Percentiles rank a stretch among this genome's conserved stretches.
These are phyloP conservation scores for Oceanodroma tethys DNA, from an alignment of 2,113 vertebrate genomes.

Conservation along the genomic window DNA sequence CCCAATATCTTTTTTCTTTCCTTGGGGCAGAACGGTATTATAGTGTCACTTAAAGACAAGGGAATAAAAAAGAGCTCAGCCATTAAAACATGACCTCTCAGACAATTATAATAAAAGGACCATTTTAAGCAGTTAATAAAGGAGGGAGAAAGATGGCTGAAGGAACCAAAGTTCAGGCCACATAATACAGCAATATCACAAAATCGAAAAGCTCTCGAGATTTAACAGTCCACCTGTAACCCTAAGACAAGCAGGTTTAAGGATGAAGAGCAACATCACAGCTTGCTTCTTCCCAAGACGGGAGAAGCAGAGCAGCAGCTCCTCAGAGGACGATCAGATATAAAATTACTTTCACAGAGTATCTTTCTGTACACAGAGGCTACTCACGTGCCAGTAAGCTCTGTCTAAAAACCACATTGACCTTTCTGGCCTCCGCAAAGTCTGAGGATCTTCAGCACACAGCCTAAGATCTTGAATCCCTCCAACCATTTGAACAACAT, in stretches of 20 bases:
- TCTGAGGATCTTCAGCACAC: neutral
- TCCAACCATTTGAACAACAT: fast-evolving
- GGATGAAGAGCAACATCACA: neutral
- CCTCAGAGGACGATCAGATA: neutral
- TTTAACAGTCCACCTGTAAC: neutral
- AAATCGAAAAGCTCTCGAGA: neutral
- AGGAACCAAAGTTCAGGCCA: neutral
- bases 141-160: neutral
- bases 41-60: neutral
- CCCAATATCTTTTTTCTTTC: neutral
- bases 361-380: neutral
- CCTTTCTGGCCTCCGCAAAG: neutral
- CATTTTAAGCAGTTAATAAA: neutral
- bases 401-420: neutral
- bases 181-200: neutral
- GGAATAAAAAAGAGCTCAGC: neutral
- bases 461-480: neutral
- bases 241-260: neutral
- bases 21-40: neutral
- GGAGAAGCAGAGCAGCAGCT: neutral
- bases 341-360: neutral
- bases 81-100: neutral
- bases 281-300: neutral
- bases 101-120: neutral
- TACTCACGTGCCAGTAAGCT: neutral